phyloP scores from a whole-genome alignment of 2,888 invertebrate genomes.

The Hesperia comma region DNA sequence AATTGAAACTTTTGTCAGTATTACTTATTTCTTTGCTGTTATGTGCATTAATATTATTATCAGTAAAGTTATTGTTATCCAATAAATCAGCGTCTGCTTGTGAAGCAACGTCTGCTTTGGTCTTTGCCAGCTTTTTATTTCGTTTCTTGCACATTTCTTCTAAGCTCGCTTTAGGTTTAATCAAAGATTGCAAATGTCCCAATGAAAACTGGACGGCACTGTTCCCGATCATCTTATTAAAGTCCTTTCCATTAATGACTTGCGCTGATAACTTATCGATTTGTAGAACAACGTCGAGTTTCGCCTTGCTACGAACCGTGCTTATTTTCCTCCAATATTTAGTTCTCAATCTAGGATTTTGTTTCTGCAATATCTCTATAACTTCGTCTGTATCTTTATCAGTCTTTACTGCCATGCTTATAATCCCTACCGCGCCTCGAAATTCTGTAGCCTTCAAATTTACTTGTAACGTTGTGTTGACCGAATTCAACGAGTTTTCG shows the following conservation, averaged over 20 bases:
- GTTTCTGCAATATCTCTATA: constrained; percentile 60
- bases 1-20: constrained; percentile 16
- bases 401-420: constrained; percentile 67
- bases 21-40: background rate
- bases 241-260: constrained; percentile 61
- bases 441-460: constrained; percentile 70
- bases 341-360: constrained; percentile 69
- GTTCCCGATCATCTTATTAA: constrained; percentile 59
- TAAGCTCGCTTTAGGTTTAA: constrained; percentile 60
- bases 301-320: constrained; percentile 56
- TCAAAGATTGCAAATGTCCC: constrained; percentile 66
- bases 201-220: constrained; percentile 64
- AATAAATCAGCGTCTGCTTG: background rate
- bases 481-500: constrained; percentile 52
- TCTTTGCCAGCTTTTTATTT: background rate
- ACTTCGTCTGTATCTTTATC: constrained; percentile 62
- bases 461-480: constrained; percentile 56
- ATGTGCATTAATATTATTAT: constrained; percentile 2
- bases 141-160: constrained; percentile 48
- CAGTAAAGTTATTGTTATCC: background rate
- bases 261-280: constrained; percentile 75
- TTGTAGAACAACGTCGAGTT: constrained; percentile 67
- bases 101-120: background rate
- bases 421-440: constrained; percentile 75
- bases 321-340: constrained; percentile 75